phyloP scores from a whole-genome alignment of 2,797 vertebrate species.

The Microcaecilia unicolor region DNA sequence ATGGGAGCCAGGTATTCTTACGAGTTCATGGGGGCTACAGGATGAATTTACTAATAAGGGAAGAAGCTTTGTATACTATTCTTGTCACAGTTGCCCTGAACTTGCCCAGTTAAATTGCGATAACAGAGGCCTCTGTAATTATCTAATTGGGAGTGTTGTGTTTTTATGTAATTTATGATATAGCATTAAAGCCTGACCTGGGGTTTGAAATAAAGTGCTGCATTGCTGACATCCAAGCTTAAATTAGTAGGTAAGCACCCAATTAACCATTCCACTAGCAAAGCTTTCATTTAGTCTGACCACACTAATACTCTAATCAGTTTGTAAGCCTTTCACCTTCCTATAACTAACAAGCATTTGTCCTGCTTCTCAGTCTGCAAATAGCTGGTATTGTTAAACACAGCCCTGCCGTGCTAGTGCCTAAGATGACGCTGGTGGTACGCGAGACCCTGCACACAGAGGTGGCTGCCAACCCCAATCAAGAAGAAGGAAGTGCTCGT shows the following conservation, averaged over 20 bases:
- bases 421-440: slow-evolving; percentile 32
- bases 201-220: slow-evolving; percentile 80
- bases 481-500: slow-evolving; percentile 13
- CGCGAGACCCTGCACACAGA: too few species aligned
- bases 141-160: slow-evolving; percentile 90
- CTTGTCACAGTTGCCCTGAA: slow-evolving; percentile 54
- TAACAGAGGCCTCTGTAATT: slow-evolving; percentile 83
- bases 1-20: slow-evolving; percentile 28
- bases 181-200: slow-evolving; percentile 83
- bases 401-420: slow-evolving; percentile 29
- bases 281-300: slow-evolving; percentile 56
- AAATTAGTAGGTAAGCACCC: slow-evolving; percentile 65
- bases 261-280: slow-evolving; percentile 54
- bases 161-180: slow-evolving; percentile 88
- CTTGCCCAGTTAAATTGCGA: slow-evolving; percentile 64
- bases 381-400: slow-evolving; percentile 44
- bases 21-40: slow-evolving; percentile 15
- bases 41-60: slow-evolving; percentile 29
- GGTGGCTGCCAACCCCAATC: neutral
- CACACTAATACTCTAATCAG: slow-evolving; percentile 57
- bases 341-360: slow-evolving; percentile 54
- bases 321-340: slow-evolving; percentile 54
- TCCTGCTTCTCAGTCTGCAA: slow-evolving; percentile 45
- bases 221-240: slow-evolving; percentile 56
- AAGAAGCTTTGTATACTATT: slow-evolving; percentile 35